Evolutionary conservation across 2,888 invertebrate species (phyloP).

Genomic region (Mycalesis mineus): DNA sequence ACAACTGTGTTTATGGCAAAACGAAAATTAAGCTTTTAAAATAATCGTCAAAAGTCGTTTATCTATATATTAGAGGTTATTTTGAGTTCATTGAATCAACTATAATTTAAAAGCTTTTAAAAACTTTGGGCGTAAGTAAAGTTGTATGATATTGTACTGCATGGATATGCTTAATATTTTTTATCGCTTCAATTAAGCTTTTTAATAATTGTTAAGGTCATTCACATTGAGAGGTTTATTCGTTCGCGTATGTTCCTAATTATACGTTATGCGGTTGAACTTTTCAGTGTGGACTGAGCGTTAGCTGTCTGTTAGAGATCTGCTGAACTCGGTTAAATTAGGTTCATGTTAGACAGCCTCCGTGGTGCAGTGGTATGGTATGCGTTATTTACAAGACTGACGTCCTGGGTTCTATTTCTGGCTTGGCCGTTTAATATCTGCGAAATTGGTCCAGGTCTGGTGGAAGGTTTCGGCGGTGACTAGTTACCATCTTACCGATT

Average conservation of each 20-base stretch:
- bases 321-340: too few species aligned
- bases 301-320: background rate
- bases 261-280: background rate
- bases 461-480: too few species aligned
- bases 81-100: too few species aligned
- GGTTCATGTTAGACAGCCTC: too few species aligned
- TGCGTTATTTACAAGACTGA: too few species aligned
- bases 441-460: too few species aligned
- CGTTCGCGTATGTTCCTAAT: background rate
- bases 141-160: constrained; percentile 16
- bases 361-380: too few species aligned
- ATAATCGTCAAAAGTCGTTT: too few species aligned
- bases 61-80: too few species aligned
- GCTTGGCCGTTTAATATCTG: too few species aligned
- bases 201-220: background rate
- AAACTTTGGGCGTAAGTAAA: constrained; percentile 2
- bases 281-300: background rate
- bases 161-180: constrained; percentile 2
- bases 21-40: background rate
- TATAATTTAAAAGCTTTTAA: background rate
- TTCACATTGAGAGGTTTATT: background rate
- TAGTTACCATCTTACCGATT: too few species aligned
- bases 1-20: background rate
- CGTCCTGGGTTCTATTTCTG: too few species aligned
- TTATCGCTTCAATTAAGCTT: constrained; percentile 9